These are phyloP conservation scores for Xestia c-nigrum DNA, from an alignment of 2,888 invertebrate species.

Conservation along the genomic window DNA sequence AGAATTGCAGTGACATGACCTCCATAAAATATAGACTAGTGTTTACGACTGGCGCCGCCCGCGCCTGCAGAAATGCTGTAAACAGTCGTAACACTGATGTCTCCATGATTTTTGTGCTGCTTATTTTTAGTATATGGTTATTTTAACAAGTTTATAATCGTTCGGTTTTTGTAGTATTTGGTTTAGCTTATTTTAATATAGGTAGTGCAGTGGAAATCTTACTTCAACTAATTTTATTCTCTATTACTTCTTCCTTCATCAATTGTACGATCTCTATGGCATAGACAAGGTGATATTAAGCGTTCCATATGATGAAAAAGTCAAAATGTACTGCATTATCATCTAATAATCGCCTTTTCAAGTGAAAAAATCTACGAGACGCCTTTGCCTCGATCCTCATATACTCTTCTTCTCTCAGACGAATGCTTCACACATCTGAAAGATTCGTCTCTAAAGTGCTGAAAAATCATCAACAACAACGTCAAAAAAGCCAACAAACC, in stretches of 20 bases:
- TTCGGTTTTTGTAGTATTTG: not conserved
- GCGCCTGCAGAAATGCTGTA: conserved; percentile 48
- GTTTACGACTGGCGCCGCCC: conserved; percentile 63
- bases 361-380: not conserved
- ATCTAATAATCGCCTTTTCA: not conserved
- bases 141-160: conserved; percentile 17
- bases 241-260: not conserved
- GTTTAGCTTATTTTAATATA: not conserved
- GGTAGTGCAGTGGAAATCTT: not conserved
- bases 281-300: not conserved
- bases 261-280: not conserved
- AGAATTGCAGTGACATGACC: conserved; percentile 62
- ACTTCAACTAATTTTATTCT: not conserved
- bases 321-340: not conserved
- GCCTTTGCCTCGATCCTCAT: not conserved
- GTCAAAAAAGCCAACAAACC: conserved; percentile 64
- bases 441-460: conserved; percentile 2
- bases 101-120: conserved; percentile 44
- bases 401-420: not conserved
- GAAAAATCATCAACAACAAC: conserved; percentile 22
- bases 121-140: conserved; percentile 32
- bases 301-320: not conserved
- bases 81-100: conserved; percentile 55
- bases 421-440: not conserved
- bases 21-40: conserved; percentile 57